A percentile compares a stretch with the other conserved stretches of the same genome.
phyloP scores from a whole-genome alignment of 2,888 invertebrate species.

The Drosophila demipolita region DNA sequence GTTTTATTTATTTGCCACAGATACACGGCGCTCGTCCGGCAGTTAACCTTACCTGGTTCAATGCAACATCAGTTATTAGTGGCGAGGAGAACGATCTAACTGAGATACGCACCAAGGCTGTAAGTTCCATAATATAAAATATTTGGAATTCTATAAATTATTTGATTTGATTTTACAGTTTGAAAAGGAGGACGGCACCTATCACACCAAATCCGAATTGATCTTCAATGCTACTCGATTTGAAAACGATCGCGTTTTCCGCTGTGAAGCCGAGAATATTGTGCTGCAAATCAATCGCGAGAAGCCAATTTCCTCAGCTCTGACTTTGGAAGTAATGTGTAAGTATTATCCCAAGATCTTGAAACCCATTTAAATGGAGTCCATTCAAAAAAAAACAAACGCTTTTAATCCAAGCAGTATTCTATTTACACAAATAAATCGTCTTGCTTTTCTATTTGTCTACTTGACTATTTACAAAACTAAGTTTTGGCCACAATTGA shows the following conservation, averaged over 20 bases:
- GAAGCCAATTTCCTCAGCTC: constrained; percentile 90
- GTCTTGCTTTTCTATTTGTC: neutral
- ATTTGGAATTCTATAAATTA: neutral
- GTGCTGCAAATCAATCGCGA: constrained; percentile 91
- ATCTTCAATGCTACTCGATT: constrained; percentile 92
- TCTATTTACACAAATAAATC: neutral
- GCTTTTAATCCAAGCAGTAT: neutral
- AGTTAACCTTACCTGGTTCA: constrained; percentile 94
- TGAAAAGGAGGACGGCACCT: constrained; percentile 89
- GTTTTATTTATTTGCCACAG: constrained; percentile 41
- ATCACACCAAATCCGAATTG: constrained; percentile 91
- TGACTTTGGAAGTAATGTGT: constrained; percentile 94
- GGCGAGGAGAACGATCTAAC: constrained; percentile 81
- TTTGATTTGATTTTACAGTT: constrained; percentile 85
- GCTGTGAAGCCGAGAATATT: constrained; percentile 93
- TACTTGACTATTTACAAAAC: neutral
- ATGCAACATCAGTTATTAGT: constrained; percentile 87
- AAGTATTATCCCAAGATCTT: constrained; percentile 86
- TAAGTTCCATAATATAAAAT: constrained; percentile 78
- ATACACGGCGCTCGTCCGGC: constrained; percentile 93
- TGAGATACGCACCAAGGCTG: constrained; percentile 85
- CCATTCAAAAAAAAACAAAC: neutral
- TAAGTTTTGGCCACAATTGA: neutral
- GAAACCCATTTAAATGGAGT: neutral
- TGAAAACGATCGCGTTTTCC: constrained; percentile 92